Conservation (phyloP, 2,888 invertebrate genomes). For the Microctonus aethiopoides region DNA sequence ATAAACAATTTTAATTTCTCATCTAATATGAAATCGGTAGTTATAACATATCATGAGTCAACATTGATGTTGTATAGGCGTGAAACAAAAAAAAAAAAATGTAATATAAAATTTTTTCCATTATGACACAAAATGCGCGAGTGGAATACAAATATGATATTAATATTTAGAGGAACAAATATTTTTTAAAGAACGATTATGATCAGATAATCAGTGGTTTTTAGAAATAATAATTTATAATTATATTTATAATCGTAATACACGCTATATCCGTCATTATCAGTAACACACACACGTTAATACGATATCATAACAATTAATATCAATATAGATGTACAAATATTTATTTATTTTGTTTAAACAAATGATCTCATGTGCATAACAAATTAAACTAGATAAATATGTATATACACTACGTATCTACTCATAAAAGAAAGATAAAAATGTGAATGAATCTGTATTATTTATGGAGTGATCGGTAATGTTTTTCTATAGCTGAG, state of each 20-base stretch:
- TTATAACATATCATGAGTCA: background rate
- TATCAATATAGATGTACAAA: constrained; percentile 66
- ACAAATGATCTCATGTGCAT: constrained; percentile 29
- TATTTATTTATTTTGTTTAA: constrained; percentile 50
- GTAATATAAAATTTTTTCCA: constrained; percentile 4
- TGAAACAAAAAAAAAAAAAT: background rate
- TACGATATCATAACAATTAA: constrained; percentile 58
- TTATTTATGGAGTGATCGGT: constrained; percentile 49
- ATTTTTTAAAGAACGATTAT: background rate
- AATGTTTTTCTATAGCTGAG: constrained; percentile 59
- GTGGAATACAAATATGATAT: background rate
- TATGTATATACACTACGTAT: constrained; percentile 4
- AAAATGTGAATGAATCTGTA: constrained; percentile 16
- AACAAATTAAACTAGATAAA: constrained; percentile 2
- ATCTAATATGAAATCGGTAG: no score
- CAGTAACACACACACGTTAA: constrained; percentile 65
- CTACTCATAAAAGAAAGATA: background rate
- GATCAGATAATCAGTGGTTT: constrained; percentile 22
- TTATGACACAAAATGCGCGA: constrained; percentile 1
- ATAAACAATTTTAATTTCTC: no score
- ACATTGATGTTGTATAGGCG: constrained; percentile 8
- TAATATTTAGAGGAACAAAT: background rate
- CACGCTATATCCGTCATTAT: constrained; percentile 53
- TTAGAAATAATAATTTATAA: constrained; percentile 34
- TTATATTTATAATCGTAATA: constrained; percentile 40